Evolutionary conservation across 2,888 invertebrate genomes (phyloP), one percentile per base, ranked within the genome.

Genomic region (Eilema depressum): DNA sequence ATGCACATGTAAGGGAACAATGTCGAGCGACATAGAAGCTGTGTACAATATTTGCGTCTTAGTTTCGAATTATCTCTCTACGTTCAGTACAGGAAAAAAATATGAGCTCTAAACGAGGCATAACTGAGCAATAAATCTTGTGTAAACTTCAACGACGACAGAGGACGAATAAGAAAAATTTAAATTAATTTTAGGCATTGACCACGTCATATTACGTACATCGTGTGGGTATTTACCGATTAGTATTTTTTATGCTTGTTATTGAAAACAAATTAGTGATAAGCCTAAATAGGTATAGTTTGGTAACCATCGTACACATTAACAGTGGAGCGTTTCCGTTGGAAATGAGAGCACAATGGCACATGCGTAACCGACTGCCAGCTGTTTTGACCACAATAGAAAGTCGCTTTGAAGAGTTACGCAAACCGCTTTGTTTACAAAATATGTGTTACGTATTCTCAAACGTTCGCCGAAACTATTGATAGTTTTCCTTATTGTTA

Each of bases 321-420:
- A 78, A 83, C 81, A 83, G 80, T 85, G 75, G 80, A 86, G 85
- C 80, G 78, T 82, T 79, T 83, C 82, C 85, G 86, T 87, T 84
- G 87, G 86, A 89, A 93, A 92, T 87, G 88, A 88, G 85, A 88
- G 84, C 81, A 93, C 91, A 92, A 93, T 91, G 81, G 88, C 82
- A 86, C 70, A 79, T 83, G 87, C 90, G 90, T 91, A 92, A 92
- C 91, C 80, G 86, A 87, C 86, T 82, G 86, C 91, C 94, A 93
- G 91, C 92, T 92, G 92, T 88, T 72, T 88, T 85, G 79, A 83
- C 86, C 84, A 94, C 93, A 95, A 95, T 93, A 90, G 92, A 91
- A 90, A 92, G 91, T 88, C 81, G 87, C 82, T 86, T 86, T 86
- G 81, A 81, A 85, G 80, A 80, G 87, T 94, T 93, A 93, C 93